A percentile compares a stretch with the other conserved stretches of the same genome.
Evolutionary conservation across 2,113 vertebrate genomes (phyloP).

Genomic region (Elaphurus davidianus): DNA sequence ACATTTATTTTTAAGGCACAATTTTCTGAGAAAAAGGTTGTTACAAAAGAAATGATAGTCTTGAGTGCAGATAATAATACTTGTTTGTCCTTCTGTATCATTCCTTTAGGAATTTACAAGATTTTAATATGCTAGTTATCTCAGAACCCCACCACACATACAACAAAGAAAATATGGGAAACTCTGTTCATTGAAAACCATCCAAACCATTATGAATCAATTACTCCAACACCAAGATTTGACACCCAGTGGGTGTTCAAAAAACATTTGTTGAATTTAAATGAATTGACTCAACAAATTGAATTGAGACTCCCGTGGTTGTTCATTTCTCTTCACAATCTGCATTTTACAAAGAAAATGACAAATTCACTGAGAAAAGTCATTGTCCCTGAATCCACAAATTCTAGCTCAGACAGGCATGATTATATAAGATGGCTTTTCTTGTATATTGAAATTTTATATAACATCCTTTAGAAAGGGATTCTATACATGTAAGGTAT

Average conservation of each 20-base stretch:
- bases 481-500: background rate
- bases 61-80: background rate
- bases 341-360: background rate
- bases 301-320: background rate
- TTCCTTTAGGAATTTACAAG: background rate
- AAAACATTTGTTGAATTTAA: slow-evolving; percentile 12
- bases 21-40: background rate
- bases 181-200: background rate
- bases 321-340: slow-evolving; percentile 1
- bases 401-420: background rate
- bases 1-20: slow-evolving; percentile 4
- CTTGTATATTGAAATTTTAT: background rate
- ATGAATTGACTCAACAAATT: background rate
- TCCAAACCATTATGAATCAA: background rate
- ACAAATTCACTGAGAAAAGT: background rate
- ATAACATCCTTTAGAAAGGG: background rate
- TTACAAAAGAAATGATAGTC: background rate
- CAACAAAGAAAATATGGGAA: background rate
- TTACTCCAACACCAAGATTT: background rate
- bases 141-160: background rate
- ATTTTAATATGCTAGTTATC: background rate
- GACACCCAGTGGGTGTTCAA: background rate
- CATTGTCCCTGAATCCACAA: background rate
- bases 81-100: background rate
- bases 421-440: background rate